A percentile compares a stretch with the other conserved stretches of the same genome.
Conservation (phyloP, 1,140 invertebrate species). For the Idris sp. region DNA sequence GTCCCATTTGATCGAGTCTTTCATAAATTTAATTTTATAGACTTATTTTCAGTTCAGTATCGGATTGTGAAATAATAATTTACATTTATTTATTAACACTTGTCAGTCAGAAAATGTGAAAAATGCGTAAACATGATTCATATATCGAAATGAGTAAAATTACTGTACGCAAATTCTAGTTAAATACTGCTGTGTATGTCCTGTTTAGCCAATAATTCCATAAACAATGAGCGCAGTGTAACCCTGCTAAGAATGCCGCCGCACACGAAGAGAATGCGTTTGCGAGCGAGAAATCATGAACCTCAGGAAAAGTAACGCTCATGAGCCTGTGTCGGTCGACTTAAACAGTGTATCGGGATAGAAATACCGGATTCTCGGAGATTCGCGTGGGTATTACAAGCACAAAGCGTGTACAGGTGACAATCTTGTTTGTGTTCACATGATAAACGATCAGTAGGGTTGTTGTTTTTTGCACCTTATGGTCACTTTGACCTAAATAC, state of each 20-base stretch:
- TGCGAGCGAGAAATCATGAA: slow-evolving; percentile 51
- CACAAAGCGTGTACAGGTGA: slow-evolving; percentile 63
- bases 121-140: too few species aligned
- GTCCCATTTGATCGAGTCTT: too few species aligned
- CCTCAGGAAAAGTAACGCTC: slow-evolving; percentile 47
- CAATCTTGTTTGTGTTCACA: slow-evolving; percentile 68
- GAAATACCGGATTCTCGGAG: slow-evolving; percentile 52
- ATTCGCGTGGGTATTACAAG: slow-evolving; percentile 51
- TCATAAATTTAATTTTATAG: too few species aligned
- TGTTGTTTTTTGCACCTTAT: slow-evolving; percentile 61
- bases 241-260: slow-evolving; percentile 45
- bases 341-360: slow-evolving; percentile 33
- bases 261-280: slow-evolving; percentile 58
- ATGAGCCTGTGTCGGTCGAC: slow-evolving; percentile 34
- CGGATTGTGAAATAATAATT: too few species aligned
- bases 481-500: too few species aligned
- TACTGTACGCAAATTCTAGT: slow-evolving; percentile 3
- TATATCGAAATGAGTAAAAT: slow-evolving; percentile 2
- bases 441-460: slow-evolving; percentile 62
- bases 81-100: too few species aligned
- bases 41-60: too few species aligned
- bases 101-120: too few species aligned
- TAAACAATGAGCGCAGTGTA: slow-evolving; percentile 57
- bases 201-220: slow-evolving; percentile 52
- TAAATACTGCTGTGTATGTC: slow-evolving; percentile 26